Conservation (phyloP, 1,140 invertebrate genomes). For the Apis cerana region DNA sequence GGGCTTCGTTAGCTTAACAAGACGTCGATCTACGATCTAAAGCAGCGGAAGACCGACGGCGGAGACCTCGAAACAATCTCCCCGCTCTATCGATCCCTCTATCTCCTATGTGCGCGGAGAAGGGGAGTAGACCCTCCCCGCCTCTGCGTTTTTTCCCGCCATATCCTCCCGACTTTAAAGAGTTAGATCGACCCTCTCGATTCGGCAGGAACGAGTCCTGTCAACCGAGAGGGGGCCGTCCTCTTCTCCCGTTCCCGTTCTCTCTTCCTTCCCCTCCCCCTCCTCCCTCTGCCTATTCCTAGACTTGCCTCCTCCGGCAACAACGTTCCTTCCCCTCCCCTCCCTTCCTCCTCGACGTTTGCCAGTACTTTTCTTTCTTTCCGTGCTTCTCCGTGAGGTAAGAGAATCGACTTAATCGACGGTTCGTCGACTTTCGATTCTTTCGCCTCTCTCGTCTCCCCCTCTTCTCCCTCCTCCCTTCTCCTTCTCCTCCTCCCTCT, state of each 20-base stretch:
- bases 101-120: constrained; percentile 39
- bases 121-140: neutral
- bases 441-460: constrained; percentile 15
- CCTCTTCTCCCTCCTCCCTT: neutral
- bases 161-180: constrained; percentile 52
- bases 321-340: constrained; percentile 20
- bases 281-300: too few species aligned
- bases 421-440: constrained; percentile 49
- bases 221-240: constrained; percentile 42
- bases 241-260: neutral
- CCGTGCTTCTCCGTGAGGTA: constrained; percentile 28
- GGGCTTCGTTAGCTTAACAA: constrained; percentile 37
- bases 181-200: constrained; percentile 63
- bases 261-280: neutral
- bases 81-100: constrained; percentile 53
- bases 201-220: constrained; percentile 60
- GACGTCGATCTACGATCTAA: constrained; percentile 47
- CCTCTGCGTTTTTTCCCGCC: constrained; percentile 47
- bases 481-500: constrained; percentile 6
- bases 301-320: constrained; percentile 10
- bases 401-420: constrained; percentile 58
- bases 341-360: neutral
- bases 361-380: constrained; percentile 32
- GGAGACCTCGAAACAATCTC: constrained; percentile 45
- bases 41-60: neutral